Base-by-base conservation (phyloP, 2,888 invertebrate species). In the Melanostoma mellinum region DNA sequence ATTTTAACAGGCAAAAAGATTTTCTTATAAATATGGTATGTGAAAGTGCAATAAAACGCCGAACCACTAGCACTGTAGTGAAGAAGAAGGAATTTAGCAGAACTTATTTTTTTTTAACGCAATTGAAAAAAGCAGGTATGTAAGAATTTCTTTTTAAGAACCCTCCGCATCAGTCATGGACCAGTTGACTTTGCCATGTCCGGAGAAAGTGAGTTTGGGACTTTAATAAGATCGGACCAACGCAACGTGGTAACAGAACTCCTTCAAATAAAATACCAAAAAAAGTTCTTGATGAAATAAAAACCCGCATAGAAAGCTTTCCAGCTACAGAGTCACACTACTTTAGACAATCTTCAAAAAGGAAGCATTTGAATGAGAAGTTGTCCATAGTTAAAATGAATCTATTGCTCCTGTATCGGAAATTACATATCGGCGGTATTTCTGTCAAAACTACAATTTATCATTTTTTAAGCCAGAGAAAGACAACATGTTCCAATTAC, bases 391-490 rank as follows among this genome's bases (percentile, higher is more conserved):
- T 46, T 35, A 60, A 60, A 60, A 60, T 44, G 46, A 60, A 35
- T 60, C 33, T 10, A 35, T 60, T 60, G 8, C 10, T 60, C 35
- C 60, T 20, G 33, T 60, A 44, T 60, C 60, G 46, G 44, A 60
- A 60, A 60, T 60, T 33, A 35, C 60, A 9, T 60, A 60, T 60
- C 42, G 60, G 60, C 10, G 32, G 58, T 58, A 58, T 60, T 58
- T 58, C 33, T 58, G 44, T 38, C 44, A 73, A 44, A 73, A 73
- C 36, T 55, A 35, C n/a, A 73, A 63, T 38, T 36, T 63, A 20
- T 61, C 50, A 33, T 72, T 72, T 60, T 52, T 60, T 72, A 48
- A 60, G 52, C 52, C 60, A 35, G 60, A 63, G 33, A 73, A 63
- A 63, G 48, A 55, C n/a, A 46, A 56, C 20, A 55, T 68, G 56